A percentile compares a stretch with the other conserved stretches of the same genome.
These are phyloP conservation scores for Bruchidius siliquastri DNA, from an alignment of 2,888 invertebrate species.

Conservation along the genomic window DNA sequence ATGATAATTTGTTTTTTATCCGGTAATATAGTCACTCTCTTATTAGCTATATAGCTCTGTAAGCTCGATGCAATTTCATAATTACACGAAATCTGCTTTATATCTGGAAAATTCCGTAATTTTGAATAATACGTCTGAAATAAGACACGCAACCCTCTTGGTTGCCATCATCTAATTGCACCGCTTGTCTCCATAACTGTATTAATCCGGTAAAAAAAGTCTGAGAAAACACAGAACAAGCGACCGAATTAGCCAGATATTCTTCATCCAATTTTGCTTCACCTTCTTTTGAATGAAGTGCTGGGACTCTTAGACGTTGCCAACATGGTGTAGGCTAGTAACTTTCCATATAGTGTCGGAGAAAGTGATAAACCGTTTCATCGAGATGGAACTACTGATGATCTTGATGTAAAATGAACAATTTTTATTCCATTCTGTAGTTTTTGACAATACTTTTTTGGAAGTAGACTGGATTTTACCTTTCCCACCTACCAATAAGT, in stretches of 20 bases:
- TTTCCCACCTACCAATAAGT: no score
- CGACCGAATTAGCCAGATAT: background rate
- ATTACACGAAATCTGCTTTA: slow-evolving; percentile 23
- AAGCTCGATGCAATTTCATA: slow-evolving; percentile 20
- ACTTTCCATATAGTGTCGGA: background rate
- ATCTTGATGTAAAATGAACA: no score
- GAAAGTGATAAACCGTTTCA: no score
- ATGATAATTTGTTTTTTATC: no score
- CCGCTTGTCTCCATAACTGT: background rate
- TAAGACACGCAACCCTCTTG: background rate
- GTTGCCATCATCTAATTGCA: background rate
- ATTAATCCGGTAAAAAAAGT: background rate
- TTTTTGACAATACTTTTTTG: no score
- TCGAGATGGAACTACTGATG: no score
- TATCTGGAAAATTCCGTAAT: slow-evolving; percentile 21
- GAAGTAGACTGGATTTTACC: no score
- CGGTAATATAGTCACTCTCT: background rate
- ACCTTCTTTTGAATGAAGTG: background rate
- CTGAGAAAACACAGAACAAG: background rate
- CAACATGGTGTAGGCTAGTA: background rate
- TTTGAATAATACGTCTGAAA: slow-evolving; percentile 19
- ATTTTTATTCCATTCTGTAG: no score
- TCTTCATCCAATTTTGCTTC: background rate
- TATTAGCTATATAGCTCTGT: background rate
- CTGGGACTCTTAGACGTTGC: background rate